Percentiles rank a stretch among this genome's conserved stretches.
These are phyloP conservation scores for Pycnomerus fuliginosus DNA, from an alignment of 2,888 invertebrate species.

Conservation along the genomic window DNA sequence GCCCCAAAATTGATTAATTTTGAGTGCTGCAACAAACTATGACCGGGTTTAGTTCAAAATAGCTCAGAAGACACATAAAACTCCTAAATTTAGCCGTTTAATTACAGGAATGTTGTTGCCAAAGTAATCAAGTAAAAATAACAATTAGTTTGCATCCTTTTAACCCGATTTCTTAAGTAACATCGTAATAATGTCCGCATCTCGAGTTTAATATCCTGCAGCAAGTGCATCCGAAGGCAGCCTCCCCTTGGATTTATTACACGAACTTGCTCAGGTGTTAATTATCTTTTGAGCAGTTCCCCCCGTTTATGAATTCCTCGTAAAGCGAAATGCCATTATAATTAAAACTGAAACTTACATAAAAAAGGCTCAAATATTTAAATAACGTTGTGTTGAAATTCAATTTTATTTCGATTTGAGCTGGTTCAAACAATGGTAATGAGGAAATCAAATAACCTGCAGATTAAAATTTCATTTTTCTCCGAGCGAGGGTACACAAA, in stretches of 20 bases:
- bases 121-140: constrained; percentile 6
- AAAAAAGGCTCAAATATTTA: constrained; percentile 12
- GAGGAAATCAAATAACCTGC: constrained; percentile 10
- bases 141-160: neutral
- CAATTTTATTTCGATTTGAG: neutral
- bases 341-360: too few species aligned
- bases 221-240: too few species aligned
- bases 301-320: too few species aligned
- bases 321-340: too few species aligned
- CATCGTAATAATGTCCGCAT: neutral
- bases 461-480: constrained; percentile 4
- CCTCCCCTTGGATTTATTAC: too few species aligned
- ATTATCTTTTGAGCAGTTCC: too few species aligned
- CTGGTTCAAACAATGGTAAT: neutral
- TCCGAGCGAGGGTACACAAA: constrained; percentile 1
- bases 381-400: constrained; percentile 4
- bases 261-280: neutral
- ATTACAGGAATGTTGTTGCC: constrained; percentile 3
- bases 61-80: too few species aligned
- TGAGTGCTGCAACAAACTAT: too few species aligned
- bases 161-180: neutral
- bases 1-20: too few species aligned
- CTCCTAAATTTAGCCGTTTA: constrained; percentile 10
- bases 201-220: too few species aligned
- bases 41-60: too few species aligned